These are phyloP conservation scores for Nymphalis polychloros DNA, from an alignment of 2,888 invertebrate genomes.

Conservation along the genomic window DNA sequence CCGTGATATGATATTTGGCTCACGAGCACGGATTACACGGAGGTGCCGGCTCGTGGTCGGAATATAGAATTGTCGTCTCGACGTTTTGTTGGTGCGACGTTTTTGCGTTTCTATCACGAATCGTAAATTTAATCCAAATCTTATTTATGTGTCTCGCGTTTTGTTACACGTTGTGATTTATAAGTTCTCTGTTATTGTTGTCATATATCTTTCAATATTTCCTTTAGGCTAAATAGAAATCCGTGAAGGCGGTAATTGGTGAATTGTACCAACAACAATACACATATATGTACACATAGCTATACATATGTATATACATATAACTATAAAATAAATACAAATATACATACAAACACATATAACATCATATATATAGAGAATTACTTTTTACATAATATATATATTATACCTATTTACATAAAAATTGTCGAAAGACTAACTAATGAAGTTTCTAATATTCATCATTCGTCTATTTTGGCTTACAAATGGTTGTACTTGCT, in stretches of 20 bases:
- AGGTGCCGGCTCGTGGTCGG: background rate
- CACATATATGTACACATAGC: too few relatives aligned
- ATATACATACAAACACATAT: too few relatives aligned
- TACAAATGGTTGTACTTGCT: background rate
- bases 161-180: background rate
- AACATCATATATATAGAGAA: too few relatives aligned
- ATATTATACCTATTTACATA: too few relatives aligned
- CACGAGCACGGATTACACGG: constrained; percentile 7
- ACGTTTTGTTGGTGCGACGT: background rate
- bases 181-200: background rate
- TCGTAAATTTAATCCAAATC: background rate
- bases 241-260: too few relatives aligned
- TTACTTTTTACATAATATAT: too few relatives aligned
- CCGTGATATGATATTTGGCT: constrained; percentile 10
- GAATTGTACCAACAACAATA: too few relatives aligned
- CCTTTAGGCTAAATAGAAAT: too few relatives aligned
- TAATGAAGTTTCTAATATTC: too few relatives aligned
- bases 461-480: background rate
- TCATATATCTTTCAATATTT: background rate
- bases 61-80: constrained; percentile 3
- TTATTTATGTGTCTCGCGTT: background rate
- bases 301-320: too few relatives aligned
- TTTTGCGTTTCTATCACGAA: constrained; percentile 7
- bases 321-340: too few relatives aligned
- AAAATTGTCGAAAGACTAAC: too few relatives aligned